Base-by-base conservation (phyloP, 2,113 vertebrate species). In the Megatriorchis doriae region DNA sequence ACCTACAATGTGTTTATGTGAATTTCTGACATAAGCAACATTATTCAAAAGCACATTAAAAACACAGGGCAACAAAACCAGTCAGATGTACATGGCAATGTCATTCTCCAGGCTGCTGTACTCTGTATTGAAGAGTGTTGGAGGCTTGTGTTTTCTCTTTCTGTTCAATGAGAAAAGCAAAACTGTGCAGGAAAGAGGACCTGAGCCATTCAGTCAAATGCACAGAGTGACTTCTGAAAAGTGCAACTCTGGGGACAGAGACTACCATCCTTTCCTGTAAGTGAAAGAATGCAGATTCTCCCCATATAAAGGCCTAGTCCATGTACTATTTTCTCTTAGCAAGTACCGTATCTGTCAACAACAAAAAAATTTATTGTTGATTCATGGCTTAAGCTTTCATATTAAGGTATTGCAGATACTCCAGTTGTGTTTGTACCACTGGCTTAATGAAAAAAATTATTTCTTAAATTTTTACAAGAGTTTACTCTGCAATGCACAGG, bases 1-100 rank as follows among this genome's bases (percentile, higher is more conserved):
- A 94, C 61, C 67, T 87, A 29, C 48, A 88, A 34, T 12, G 34
- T 86, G 81, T 92, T 96, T 97, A 82, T 90, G 83, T 85, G 42
- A 88, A 71, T 93, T 94, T 96, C n/a, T 82, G 63, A 86, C 47
- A 71, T 58, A 83, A 16, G 40, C 14, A 93, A 42, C 38, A 48
- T 50, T 90, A 55, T 73, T 62, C 45, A 88, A 90, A 95, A 86
- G 11, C 82, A 53, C 75, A 70, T n/a, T 83, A 78, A 82, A 97
- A 96, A 40, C 27, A 86, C 36, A 92, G 55, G 25, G 10, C 58
- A 34, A 34, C 11, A 94, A 85, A 85, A 83, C 1, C 17, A 86
- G 36, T 43, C 18, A 65, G 63, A 70, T 50, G 7, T 32, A 63
- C 32, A 55, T 58, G 32, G 53, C 65, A 52, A 6, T 59, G 36